phyloP scores from a whole-genome alignment of 2,797 vertebrate species.

The Chaenodraco wilsoni region DNA sequence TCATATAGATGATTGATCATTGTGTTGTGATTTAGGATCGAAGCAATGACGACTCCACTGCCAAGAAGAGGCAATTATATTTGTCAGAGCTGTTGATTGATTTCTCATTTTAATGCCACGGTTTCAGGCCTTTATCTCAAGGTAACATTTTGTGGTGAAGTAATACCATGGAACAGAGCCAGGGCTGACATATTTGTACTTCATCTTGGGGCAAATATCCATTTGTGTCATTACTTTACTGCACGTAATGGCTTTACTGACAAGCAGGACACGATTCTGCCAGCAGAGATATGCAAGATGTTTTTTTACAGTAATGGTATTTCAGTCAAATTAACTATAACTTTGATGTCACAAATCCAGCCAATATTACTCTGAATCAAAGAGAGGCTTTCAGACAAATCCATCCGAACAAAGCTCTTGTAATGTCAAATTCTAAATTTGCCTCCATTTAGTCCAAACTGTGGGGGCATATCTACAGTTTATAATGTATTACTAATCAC shows the following conservation, averaged over 20 bases:
- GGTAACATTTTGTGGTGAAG: slow-evolving; percentile 52
- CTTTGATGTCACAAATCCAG: slow-evolving; percentile 42
- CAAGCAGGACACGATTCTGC: slow-evolving; percentile 38
- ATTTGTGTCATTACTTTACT: slow-evolving; percentile 59
- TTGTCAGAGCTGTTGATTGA: slow-evolving; percentile 63
- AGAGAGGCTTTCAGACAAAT: slow-evolving; percentile 31
- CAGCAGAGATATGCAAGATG: slow-evolving; percentile 34
- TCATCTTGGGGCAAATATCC: slow-evolving; percentile 55
- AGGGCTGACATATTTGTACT: slow-evolving; percentile 59
- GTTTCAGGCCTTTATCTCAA: slow-evolving; percentile 62
- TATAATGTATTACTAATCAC: slow-evolving; percentile 57
- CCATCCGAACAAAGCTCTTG: slow-evolving; percentile 22
- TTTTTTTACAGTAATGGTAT: slow-evolving; percentile 41
- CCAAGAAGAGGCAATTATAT: slow-evolving; percentile 60
- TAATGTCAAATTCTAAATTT: slow-evolving; percentile 55
- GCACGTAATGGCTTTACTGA: slow-evolving; percentile 60
- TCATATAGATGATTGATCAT: slow-evolving; percentile 51
- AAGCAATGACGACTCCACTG: slow-evolving; percentile 50
- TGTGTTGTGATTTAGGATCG: slow-evolving; percentile 30
- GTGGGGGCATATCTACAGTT: slow-evolving; percentile 23
- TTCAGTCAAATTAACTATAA: slow-evolving; percentile 44
- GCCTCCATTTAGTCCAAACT: slow-evolving; percentile 33
- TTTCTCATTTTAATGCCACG: slow-evolving; percentile 61
- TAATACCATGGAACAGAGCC: slow-evolving; percentile 47
- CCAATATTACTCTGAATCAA: slow-evolving; percentile 21